Base-by-base conservation (phyloP, 2,888 invertebrate species). In the Scaptomyza parva region DNA sequence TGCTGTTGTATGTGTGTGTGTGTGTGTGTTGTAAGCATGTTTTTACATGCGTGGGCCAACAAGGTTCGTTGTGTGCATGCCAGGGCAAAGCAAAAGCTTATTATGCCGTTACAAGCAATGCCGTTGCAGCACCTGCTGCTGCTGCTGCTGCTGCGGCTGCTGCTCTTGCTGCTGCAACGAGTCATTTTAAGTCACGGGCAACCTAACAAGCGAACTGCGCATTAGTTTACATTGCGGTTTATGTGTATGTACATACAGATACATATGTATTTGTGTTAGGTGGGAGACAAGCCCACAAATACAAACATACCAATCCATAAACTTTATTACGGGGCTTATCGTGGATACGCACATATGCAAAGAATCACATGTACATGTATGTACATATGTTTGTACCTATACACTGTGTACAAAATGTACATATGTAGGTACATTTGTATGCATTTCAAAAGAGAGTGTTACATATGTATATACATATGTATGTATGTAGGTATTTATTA, bases 151-250 rank as follows among this genome's bases (percentile, higher is more conserved):
- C 59, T 39, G 47, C 50, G n/a, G n/a, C n/a, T n/a, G 45, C 28
- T 9, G 30, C 30, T n/a, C 3, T 5, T 35, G 4, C 33, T 33
- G 35, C 35, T 37, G 37, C 61, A 47, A 44, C 51, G 47, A 45
- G 37, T 39, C 18, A 53, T 50, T 74, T 68, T 39, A 64, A 70
- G 52, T 65, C 71, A 73, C 39, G 55, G 76, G 44, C 72, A 75
- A 74, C 62, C 58, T 47, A 59, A 35, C 62, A 40, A 63, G 66
- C 55, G 61, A 82, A 82, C 60, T 78, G 79, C 83, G 78, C 80
- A 83, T 69, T 75, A 64, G 52, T 50, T 62, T 66, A 24, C 54
- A 61, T 48, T 61, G 76, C 47, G 54, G 54, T 66, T 61, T 14
- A 22, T 30, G 3, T 18, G 20, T n/a, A 18, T 5, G 22, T 47